Conservation (phyloP, 2,888 invertebrate species). For the Ctena decussata region DNA sequence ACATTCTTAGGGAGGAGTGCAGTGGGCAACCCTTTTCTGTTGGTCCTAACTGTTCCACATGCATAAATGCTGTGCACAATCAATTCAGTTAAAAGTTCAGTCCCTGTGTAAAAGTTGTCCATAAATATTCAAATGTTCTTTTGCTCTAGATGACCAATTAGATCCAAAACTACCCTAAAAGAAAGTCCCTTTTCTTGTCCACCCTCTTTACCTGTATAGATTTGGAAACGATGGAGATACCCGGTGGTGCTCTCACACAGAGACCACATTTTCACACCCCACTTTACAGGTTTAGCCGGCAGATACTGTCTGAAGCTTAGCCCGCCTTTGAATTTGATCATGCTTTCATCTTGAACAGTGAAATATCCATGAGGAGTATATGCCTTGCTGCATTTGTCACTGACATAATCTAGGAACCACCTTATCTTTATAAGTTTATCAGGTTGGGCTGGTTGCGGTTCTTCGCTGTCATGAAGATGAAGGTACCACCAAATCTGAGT, state of each 20-base stretch:
- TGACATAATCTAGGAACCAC: background rate
- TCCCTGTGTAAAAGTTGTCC: slow-evolving; percentile 53
- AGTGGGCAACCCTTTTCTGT: slow-evolving; percentile 51
- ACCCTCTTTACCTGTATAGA: slow-evolving; percentile 44
- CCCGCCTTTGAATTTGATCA: slow-evolving; percentile 43
- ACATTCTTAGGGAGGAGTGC: slow-evolving; percentile 35
- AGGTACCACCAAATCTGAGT: slow-evolving; percentile 38
- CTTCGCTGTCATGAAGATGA: slow-evolving; percentile 26
- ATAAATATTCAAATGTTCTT: slow-evolving; percentile 28
- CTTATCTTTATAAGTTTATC: slow-evolving; percentile 1
- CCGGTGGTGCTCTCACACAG: slow-evolving; percentile 36
- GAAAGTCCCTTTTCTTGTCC: slow-evolving; percentile 29
- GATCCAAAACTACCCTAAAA: slow-evolving; percentile 25
- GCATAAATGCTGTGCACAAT: slow-evolving; percentile 23
- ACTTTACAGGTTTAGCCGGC: slow-evolving; percentile 49
- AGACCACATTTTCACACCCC: slow-evolving; percentile 50
- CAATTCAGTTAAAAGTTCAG: slow-evolving; percentile 11
- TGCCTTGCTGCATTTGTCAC: background rate
- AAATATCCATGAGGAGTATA: slow-evolving; percentile 38
- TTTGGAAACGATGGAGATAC: slow-evolving; percentile 22
- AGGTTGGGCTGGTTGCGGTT: background rate
- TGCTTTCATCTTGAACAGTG: slow-evolving; percentile 41
- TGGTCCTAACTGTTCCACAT: slow-evolving; percentile 47
- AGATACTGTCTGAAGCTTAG: slow-evolving; percentile 50
- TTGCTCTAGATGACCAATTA: background rate